Evolutionary conservation across 2,113 vertebrate genomes (phyloP).

Genomic region (Ginglymostoma cirratum): DNA sequence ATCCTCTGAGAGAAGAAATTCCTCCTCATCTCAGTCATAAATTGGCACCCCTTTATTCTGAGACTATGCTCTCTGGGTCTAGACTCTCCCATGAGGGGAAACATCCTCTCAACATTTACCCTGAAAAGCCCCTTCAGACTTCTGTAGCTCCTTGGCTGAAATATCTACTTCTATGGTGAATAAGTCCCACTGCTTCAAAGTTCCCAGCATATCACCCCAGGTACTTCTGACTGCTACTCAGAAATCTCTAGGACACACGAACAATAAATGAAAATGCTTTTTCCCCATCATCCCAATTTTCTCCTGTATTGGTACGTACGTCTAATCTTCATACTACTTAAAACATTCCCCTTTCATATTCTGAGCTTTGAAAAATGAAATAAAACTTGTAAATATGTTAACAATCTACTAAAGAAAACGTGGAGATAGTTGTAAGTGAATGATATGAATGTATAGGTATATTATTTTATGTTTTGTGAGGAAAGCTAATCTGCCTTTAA

Average conservation of each 20-base stretch:
- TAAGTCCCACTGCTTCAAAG: background rate
- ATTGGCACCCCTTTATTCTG: too few species aligned
- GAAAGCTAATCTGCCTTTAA: too few species aligned
- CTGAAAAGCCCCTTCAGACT: too few species aligned
- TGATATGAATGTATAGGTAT: too few species aligned
- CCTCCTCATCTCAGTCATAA: too few species aligned
- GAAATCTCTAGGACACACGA: background rate
- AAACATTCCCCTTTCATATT: background rate
- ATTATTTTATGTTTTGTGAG: too few species aligned
- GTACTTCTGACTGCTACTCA: background rate
- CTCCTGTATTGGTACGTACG: background rate
- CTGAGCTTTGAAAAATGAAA: background rate
- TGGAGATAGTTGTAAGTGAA: background rate
- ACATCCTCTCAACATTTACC: too few species aligned
- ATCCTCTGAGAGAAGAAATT: too few species aligned
- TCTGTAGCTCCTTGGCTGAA: background rate
- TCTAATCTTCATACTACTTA: background rate
- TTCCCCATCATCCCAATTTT: background rate
- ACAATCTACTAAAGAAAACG: background rate
- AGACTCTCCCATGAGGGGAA: too few species aligned
- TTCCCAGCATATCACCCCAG: background rate
- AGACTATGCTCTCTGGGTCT: too few species aligned
- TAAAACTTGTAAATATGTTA: background rate
- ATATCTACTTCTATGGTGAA: background rate
- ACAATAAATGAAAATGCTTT: background rate